phyloP scores from a whole-genome alignment of 2,797 vertebrate genomes.

The Taeniopygia guttata region DNA sequence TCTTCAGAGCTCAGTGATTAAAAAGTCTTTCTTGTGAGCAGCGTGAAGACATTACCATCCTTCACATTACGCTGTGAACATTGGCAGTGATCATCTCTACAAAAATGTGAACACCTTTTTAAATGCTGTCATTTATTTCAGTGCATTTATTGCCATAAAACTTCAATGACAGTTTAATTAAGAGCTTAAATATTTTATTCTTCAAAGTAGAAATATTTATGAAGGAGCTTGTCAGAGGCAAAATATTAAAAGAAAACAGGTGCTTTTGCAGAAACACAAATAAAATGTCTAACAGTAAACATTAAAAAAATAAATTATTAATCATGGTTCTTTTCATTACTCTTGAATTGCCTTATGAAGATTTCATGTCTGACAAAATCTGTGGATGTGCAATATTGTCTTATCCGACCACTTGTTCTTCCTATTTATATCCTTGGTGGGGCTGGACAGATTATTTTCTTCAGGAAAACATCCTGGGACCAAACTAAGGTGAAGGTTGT shows the following conservation, averaged over 20 bases:
- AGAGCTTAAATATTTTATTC: conserved; percentile 63
- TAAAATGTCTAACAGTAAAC: conserved; percentile 31
- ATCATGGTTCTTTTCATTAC: background rate
- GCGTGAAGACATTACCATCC: background rate
- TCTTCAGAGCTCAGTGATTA: background rate
- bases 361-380: background rate
- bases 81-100: background rate
- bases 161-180: conserved; percentile 61
- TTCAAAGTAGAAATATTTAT: conserved; percentile 62
- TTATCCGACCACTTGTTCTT: background rate
- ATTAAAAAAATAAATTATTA: conserved; percentile 41
- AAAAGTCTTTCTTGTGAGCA: background rate
- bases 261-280: conserved; percentile 44
- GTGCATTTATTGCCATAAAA: conserved; percentile 44
- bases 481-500: background rate
- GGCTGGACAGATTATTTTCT: background rate
- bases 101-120: conserved; percentile 1
- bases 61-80: background rate
- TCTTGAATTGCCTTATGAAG: background rate
- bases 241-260: conserved; percentile 49
- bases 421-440: background rate
- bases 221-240: conserved; percentile 1
- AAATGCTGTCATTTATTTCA: conserved; percentile 46
- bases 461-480: background rate
- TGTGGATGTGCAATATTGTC: background rate